Percentiles rank a stretch among this genome's conserved stretches.
These are phyloP conservation scores for Sebastes kiyomatsui DNA, from an alignment of 2,797 vertebrate genomes.

Conservation along the genomic window DNA sequence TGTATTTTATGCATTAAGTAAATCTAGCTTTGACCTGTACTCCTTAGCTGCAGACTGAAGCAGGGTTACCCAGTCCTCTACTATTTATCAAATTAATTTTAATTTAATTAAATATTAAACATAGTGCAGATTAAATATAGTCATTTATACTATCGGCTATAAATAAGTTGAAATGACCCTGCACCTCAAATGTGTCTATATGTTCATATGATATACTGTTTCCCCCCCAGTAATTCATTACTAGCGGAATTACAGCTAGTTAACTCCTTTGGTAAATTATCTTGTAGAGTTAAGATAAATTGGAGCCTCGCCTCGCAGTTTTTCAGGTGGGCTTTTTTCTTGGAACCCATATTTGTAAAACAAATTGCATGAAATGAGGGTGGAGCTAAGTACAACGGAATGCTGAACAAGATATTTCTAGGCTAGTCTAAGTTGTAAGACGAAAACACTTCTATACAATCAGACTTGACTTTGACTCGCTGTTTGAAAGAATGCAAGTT, in stretches of 20 bases:
- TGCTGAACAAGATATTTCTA: too few species aligned
- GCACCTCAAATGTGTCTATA: neutral
- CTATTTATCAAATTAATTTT: neutral
- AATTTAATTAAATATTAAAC: neutral
- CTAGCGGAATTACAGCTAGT: neutral
- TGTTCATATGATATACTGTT: neutral
- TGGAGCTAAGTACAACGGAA: too few species aligned
- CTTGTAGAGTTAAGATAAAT: neutral
- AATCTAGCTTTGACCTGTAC: neutral
- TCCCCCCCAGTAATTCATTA: neutral
- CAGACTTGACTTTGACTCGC: too few species aligned
- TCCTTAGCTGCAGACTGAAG: neutral
- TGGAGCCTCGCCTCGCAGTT: neutral
- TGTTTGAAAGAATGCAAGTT: too few species aligned
- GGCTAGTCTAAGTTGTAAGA: too few species aligned
- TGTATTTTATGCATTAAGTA: neutral
- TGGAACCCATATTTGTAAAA: neutral
- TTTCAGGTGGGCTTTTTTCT: neutral
- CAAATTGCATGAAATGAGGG: neutral
- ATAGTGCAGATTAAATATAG: neutral
- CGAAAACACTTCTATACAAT: too few species aligned
- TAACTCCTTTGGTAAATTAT: neutral
- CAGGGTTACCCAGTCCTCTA: neutral
- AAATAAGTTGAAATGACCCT: neutral
- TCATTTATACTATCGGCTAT: neutral